Evolutionary conservation across 92 coral and sea anemone genomes (phyloP), one percentile per base, ranked within the genome.

Genomic region (Siderastrea siderea): DNA sequence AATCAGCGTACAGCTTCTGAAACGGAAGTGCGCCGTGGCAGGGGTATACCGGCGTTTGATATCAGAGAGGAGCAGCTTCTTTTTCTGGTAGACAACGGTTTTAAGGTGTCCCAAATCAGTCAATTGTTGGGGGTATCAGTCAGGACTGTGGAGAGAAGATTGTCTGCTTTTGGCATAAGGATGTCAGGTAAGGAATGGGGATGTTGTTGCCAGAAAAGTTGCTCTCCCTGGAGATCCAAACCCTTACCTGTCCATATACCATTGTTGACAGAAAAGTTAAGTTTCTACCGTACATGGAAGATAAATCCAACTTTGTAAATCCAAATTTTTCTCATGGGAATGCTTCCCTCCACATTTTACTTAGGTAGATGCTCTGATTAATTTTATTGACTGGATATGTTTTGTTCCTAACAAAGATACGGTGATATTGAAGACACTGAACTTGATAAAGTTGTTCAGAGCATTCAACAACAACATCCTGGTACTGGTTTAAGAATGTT

Each of bases 41-140:
- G 68, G 5, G 79, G 87, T 50, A 83, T 65, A 55, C 79, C 87
- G 19, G 45, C 80, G 14, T 83, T 83, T 83, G 80, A 83, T 52
- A 83, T 83, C 9, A 47, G 65, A 71, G 87, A 71, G 75, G 87
- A 55, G 13, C 87, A 83, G 52, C 68, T 83, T 57, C 44, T 50
- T 38, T 83, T 61, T 47, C 87, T 83, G 7, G 16, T 83, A 5
- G 87, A 83, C 48, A 76, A 83, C 61, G 87, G 87, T 26, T 83
- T 83, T 57, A 70, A 83, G 10, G 79, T 83, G 13, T 6, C 66
- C 38, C 78, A 83, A 44, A 69, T 83, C 45, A 72, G 87, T 12
- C 60, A 50, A 15, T 70, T 83, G 72, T 66, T 83, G 38, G 87
- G 87, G 68, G 75, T 69, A 50, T 70, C 78, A 59, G 38, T 14